Conservation (phyloP, 2,797 vertebrate species). For the Sebastes alutus region DNA sequence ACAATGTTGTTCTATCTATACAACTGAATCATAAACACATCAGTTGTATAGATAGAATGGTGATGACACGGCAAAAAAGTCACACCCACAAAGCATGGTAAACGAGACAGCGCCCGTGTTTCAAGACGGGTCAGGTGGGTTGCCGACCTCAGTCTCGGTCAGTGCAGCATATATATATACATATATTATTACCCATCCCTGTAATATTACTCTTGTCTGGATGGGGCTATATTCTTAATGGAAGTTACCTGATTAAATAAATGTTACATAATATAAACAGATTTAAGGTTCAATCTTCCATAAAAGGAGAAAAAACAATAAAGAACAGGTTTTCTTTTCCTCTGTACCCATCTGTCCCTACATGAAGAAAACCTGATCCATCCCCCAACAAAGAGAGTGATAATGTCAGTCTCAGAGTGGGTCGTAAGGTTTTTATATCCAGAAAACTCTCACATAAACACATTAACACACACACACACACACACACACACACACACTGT, state of each 20-base stretch:
- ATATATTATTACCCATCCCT: background rate
- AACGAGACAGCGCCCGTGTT: too few species aligned
- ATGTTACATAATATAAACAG: background rate
- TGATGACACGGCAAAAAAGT: too few species aligned
- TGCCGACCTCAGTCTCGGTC: too few species aligned
- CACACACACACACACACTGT: constrained; percentile 8
- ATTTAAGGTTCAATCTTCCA: background rate
- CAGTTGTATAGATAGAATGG: too few species aligned
- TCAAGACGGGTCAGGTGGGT: too few species aligned
- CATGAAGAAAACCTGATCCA: background rate
- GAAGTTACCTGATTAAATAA: background rate
- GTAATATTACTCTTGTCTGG: background rate
- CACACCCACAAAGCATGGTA: too few species aligned
- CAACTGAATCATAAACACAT: too few species aligned
- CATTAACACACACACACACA: constrained; percentile 21
- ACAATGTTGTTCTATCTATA: too few species aligned
- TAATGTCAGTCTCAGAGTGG: background rate
- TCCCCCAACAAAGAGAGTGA: background rate
- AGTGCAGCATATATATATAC: too few species aligned
- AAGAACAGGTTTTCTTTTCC: background rate
- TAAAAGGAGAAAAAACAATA: background rate
- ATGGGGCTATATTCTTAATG: background rate
- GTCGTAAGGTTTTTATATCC: constrained; percentile 20
- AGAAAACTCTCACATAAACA: constrained; percentile 26
- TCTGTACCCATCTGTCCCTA: background rate